Base-by-base conservation (phyloP, 53 echinoderm and acorn worm genomes). In the Hippasteria phrygiana region DNA sequence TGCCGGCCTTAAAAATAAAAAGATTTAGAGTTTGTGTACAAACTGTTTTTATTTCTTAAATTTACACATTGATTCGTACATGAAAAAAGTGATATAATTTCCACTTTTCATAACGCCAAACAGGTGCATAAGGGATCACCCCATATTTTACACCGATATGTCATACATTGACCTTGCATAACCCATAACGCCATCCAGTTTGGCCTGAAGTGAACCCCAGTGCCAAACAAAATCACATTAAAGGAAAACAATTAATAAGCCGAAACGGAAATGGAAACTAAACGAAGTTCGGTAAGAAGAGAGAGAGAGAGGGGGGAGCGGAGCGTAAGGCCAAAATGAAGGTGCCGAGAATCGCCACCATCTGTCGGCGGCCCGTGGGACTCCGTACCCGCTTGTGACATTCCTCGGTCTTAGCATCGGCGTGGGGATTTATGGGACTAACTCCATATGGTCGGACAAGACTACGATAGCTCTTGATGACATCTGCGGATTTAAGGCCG, bases 331-430 rank as follows among this genome's bases (percentile, higher is more conserved):
- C 48, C 45, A 27, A 48, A 55, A 54, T 48, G 28, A 36, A 71
- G 47, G 48, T 46, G 75, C 75, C 35, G 48, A 31, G 71, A 85
- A 85, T 85, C 85, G 51, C 34, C 85, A 67, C 69, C 85, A 85
- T 85, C 85, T 85, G 85, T 85, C 71, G 85, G 85, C 71, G 70
- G 85, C 85, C 85, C 85, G 85, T 71, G 85, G 85, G 71, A 71
- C 64, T 41, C 81, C 24, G 11, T 81, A 29, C 81, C 71, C 50
- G 71, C 33, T 71, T 43, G 36, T 34, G 81, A 63, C 81, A 81
- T 81, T 63, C 81, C 81, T 63, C 43, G 81, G 81, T 81, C 64
- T 81, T 64, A 81, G 81, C 64, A 27, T 62, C 63, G 43, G 81
- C 12, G 43, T 43, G 63, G 51, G 70, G 85, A 85, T 85, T 67